phyloP scores from a whole-genome alignment of 2,888 invertebrate genomes.

The Morpho achilles region DNA sequence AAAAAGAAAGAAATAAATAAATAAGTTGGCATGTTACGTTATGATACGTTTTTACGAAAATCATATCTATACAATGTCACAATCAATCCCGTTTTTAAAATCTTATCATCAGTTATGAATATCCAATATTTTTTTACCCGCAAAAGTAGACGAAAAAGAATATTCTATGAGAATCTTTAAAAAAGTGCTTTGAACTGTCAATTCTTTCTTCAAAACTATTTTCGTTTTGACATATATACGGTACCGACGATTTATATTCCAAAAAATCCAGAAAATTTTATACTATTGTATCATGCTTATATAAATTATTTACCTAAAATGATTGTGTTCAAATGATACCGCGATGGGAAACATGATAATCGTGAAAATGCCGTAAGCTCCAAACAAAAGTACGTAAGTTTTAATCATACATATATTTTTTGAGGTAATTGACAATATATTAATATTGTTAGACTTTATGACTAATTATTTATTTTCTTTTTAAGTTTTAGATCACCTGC shows the following conservation, averaged over 20 bases:
- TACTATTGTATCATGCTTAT: conserved; percentile 16
- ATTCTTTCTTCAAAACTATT: not conserved
- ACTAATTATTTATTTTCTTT: not conserved
- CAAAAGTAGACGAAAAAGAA: too few relatives aligned
- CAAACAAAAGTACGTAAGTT: not conserved
- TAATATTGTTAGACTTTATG: not conserved
- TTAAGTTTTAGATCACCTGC: conserved; percentile 31
- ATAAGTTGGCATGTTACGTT: too few relatives aligned
- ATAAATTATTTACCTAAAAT: conserved; percentile 8
- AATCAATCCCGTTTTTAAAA: too few relatives aligned
- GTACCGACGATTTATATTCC: too few relatives aligned
- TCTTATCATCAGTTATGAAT: too few relatives aligned
- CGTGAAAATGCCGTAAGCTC: conserved; percentile 31
- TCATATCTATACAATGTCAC: too few relatives aligned
- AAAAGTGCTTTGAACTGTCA: not conserved
- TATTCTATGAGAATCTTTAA: too few relatives aligned
- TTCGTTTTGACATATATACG: not conserved
- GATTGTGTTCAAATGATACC: not conserved
- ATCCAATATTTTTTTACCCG: too few relatives aligned
- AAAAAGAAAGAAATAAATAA: too few relatives aligned
- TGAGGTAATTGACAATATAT: not conserved
- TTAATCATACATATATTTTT: not conserved
- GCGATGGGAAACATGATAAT: conserved; percentile 18
- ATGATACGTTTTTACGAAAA: too few relatives aligned
- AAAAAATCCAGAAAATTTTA: not conserved